Evolutionary conservation across 2,797 vertebrate species (phyloP), one percentile per base, ranked within the genome.

Genomic region (Cuculus canorus): DNA sequence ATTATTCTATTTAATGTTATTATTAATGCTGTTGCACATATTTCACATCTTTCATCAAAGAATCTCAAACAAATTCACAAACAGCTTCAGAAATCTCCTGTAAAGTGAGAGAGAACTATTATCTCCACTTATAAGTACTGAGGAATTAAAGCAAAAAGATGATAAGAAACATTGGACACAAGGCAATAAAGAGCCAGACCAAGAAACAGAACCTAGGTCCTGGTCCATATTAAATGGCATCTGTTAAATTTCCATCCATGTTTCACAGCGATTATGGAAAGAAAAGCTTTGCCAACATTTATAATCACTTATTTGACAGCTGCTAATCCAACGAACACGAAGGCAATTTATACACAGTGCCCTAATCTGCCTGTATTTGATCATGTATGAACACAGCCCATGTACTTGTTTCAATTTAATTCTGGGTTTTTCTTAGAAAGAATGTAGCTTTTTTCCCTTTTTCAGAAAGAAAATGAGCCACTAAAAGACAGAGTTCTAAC

Each of bases 231-330:
- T 93, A 95, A 94, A 91, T 87, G 95, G 83, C 96, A 96, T 97
- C 95, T 95, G 96, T 94, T 95, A 85, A 83, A 85, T 96, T 95
- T 96, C 96, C 71, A 96, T 93, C 83, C 88, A 82, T 52, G 82
- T 70, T 96, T 93, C 95, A 84, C 92, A 93, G 93, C 0, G 57
- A 93, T 93, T 90, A 63, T 21, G 86, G 81, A 86, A 94, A 89
- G 90, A 69, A 82, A 71, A 87, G 83, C 86, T 47, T 77, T 94
- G 96, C 96, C 95, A 97, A 85, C 0, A 6, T 70, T 78, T 92
- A 88, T 96, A 95, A 97, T 95, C 96, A 95, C 94, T 95, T 95
- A 97, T 96, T 95, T 97, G 96, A 96, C 94, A 97, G 95, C 94
- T 95, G 94, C 93, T 95, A 95, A 96, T 94, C 95, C 83, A 93